Conservation (phyloP, 2,888 invertebrate species). For the Allygus modestus region DNA sequence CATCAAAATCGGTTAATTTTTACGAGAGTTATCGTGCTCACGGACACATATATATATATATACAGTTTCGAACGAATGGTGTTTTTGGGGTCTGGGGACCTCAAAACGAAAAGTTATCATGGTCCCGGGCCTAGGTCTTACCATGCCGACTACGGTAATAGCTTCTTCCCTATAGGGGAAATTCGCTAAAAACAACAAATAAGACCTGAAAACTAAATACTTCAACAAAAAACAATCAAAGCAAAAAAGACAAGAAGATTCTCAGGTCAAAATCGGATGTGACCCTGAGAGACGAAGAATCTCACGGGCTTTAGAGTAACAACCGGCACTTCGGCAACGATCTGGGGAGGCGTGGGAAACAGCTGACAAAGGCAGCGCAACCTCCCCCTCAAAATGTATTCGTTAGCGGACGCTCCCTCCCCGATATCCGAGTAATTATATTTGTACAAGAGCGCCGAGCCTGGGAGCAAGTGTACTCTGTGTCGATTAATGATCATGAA, state of each 20-base stretch:
- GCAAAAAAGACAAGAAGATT: neutral
- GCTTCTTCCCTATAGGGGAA: too few relatives aligned
- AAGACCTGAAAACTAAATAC: too few relatives aligned
- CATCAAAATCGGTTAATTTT: too few relatives aligned
- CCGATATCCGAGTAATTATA: slow-evolving; percentile 25
- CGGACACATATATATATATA: too few relatives aligned
- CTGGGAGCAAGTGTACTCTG: slow-evolving; percentile 47
- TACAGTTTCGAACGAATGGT: too few relatives aligned
- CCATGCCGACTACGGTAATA: too few relatives aligned
- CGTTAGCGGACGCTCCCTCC: slow-evolving; percentile 31
- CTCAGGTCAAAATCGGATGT: slow-evolving; percentile 2
- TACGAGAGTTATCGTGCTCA: too few relatives aligned
- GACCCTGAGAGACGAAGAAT: neutral
- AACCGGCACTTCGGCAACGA: slow-evolving; percentile 8
- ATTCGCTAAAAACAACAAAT: too few relatives aligned
- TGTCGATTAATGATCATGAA: slow-evolving; percentile 41
- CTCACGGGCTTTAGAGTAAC: slow-evolving; percentile 23
- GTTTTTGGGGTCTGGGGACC: too few relatives aligned
- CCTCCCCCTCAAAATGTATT: neutral
- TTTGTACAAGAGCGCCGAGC: slow-evolving; percentile 45
- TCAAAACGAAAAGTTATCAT: too few relatives aligned
- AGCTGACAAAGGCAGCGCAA: neutral
- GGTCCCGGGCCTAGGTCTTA: too few relatives aligned
- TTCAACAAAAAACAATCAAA: neutral
- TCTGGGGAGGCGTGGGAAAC: slow-evolving; percentile 33